These are phyloP conservation scores for Leptobrachium leishanense DNA, from an alignment of 2,113 vertebrate species.

Conservation along the genomic window DNA sequence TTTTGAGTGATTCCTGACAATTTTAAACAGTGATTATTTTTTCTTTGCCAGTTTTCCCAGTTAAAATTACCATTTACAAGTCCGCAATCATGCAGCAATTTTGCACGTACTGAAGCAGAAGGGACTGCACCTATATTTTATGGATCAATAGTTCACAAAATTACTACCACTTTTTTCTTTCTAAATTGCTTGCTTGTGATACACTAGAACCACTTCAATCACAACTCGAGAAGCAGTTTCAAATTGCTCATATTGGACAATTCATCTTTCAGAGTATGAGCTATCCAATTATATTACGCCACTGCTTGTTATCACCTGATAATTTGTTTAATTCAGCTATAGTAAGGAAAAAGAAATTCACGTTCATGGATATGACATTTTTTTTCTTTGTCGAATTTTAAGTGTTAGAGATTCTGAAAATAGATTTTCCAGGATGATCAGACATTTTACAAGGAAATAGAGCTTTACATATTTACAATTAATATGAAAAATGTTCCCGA, in stretches of 20 bases:
- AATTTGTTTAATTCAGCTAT: neutral
- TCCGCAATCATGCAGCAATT: constrained; percentile 32
- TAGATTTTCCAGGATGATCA: too few relatives aligned
- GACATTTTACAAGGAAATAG: too few relatives aligned
- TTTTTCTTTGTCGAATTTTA: too few relatives aligned
- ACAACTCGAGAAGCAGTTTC: constrained; percentile 21
- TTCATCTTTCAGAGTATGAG: constrained; percentile 19
- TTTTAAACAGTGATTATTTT: too few relatives aligned
- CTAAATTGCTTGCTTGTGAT: constrained; percentile 41
- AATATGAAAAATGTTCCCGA: too few relatives aligned
- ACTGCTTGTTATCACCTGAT: constrained; percentile 21
- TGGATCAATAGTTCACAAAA: constrained; percentile 37
- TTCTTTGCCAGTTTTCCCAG: neutral
- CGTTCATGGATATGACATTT: too few relatives aligned
- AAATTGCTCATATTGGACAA: constrained; percentile 29
- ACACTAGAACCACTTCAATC: constrained; percentile 37
- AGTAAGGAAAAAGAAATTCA: too few relatives aligned
- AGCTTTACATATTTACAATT: too few relatives aligned
- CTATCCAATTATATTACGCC: constrained; percentile 25
- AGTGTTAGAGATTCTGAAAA: too few relatives aligned
- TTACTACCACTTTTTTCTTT: constrained; percentile 26
- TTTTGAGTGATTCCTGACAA: too few relatives aligned
- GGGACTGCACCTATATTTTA: constrained; percentile 26
- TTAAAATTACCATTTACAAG: constrained; percentile 26
- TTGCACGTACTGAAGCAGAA: constrained; percentile 10